A percentile compares a stretch with the other conserved stretches of the same genome.
Evolutionary conservation across 2,113 vertebrate species (phyloP).

Genomic region (Sylvietta virens): DNA sequence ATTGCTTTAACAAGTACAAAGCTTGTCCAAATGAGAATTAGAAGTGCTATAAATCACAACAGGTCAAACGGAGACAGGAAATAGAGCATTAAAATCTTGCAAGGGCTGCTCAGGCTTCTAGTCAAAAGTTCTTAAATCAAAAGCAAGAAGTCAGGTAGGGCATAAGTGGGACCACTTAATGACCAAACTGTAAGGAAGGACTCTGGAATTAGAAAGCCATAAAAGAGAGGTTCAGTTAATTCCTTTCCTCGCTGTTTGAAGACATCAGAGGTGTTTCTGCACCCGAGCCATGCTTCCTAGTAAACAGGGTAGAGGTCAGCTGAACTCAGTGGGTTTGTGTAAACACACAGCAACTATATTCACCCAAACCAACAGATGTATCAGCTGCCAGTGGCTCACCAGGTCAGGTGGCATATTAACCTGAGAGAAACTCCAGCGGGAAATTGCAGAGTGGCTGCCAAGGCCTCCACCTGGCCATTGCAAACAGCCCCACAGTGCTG

Average conservation of each 20-base stretch:
- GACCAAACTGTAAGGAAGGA: constrained; percentile 26
- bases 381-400: background rate
- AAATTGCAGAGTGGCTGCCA: background rate
- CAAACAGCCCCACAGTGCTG: background rate
- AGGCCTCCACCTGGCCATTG: background rate
- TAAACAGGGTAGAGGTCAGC: background rate
- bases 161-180: background rate
- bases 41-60: background rate
- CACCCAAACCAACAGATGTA: background rate
- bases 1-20: background rate
- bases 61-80: constrained; percentile 24
- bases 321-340: background rate
- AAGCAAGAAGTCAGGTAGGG: background rate
- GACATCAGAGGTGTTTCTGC: background rate
- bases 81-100: background rate
- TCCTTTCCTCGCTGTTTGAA: background rate
- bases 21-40: background rate
- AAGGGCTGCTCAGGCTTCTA: background rate
- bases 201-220: background rate
- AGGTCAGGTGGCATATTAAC: background rate
- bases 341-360: background rate
- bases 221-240: background rate
- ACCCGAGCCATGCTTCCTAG: background rate
- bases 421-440: background rate
- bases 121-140: constrained; percentile 31